Conservation (phyloP, 2,888 invertebrate genomes). For the Chymomyza amoena region DNA sequence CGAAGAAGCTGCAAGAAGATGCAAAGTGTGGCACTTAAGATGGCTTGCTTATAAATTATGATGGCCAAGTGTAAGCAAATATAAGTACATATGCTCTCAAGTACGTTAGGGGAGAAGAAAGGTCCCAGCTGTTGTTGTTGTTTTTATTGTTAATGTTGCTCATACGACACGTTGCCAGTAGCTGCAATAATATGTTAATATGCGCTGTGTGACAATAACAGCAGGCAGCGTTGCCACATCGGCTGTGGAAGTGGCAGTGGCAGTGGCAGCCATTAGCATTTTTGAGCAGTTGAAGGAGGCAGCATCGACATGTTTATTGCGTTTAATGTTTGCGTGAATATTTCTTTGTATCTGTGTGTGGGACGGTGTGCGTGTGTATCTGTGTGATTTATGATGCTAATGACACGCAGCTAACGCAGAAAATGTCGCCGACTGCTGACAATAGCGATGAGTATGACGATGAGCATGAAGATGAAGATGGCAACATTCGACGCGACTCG, state of each 20-base stretch:
- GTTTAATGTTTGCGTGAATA: constrained; percentile 67
- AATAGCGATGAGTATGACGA: background rate
- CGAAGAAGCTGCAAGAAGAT: background rate
- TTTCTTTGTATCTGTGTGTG: constrained; percentile 15
- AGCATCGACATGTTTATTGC: constrained; percentile 71
- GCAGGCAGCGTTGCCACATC: constrained; percentile 21
- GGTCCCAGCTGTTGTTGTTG: background rate
- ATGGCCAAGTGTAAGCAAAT: background rate
- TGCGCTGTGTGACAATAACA: constrained; percentile 66
- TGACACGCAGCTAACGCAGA: constrained; percentile 61
- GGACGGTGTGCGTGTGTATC: constrained; percentile 32
- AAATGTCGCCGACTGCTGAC: constrained; percentile 11
- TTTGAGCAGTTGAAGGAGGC: constrained; percentile 34
- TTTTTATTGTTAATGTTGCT: constrained; percentile 20
- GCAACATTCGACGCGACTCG: background rate
- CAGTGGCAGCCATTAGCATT: constrained; percentile 65
- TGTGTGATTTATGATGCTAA: constrained; percentile 77
- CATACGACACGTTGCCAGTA: constrained; percentile 32
- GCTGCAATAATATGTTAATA: constrained; percentile 77
- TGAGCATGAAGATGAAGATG: background rate
- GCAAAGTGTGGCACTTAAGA: background rate
- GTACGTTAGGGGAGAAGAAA: background rate
- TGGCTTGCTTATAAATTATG: background rate
- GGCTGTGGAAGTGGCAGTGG: constrained; percentile 53
- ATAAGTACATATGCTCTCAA: background rate